Base-by-base conservation (phyloP, 2,888 invertebrate species). In the Bellardia bayeri region DNA sequence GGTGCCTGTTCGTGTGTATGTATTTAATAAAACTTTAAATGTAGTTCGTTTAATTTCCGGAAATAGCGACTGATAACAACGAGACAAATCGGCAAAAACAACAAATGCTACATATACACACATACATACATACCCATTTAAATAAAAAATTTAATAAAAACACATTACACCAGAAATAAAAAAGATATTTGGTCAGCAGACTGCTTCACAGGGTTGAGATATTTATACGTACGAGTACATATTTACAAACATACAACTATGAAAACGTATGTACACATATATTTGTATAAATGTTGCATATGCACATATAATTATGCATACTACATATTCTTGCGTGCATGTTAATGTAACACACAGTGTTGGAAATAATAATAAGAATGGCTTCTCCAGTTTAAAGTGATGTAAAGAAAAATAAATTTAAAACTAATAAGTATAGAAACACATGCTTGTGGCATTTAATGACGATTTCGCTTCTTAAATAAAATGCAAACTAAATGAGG, bases 1-100 rank as follows among this genome's bases (percentile, higher is more conserved):
- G 14, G 9, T n/a, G 23, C 58, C 49, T 30, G 33, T 45, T 13
- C n/a, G 37, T 68, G 66, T 72, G 37, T 11, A 51, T 72, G 37
- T 11, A 51, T 54, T 78, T 79, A 66, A 82, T 58, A 82, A 14
- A 75, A 64, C 9, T 58, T n/a, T 76, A 23, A 58, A 49, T 81
- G 54, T 4, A 72, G 61, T 66, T 79, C 68, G 66, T 72, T 82
- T 66, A 63, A 78, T 78, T 78, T 82, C 86, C 68, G 86, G 78
- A 86, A 78, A 78, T 68, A 76, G 33, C 56, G 72, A 76, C 66
- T 61, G 85, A 82, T 82, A 66, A 51, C 76, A 82, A 64, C 33
- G n/a, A 64, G n/a, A 71, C 71, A 64, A 54, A 75, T 33, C 37
- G 51, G 42, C 40, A 63, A 30, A 37, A 56, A 66, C 4, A 56